phyloP scores from a whole-genome alignment of 2,888 invertebrate genomes.

The Plebejus melissa region DNA sequence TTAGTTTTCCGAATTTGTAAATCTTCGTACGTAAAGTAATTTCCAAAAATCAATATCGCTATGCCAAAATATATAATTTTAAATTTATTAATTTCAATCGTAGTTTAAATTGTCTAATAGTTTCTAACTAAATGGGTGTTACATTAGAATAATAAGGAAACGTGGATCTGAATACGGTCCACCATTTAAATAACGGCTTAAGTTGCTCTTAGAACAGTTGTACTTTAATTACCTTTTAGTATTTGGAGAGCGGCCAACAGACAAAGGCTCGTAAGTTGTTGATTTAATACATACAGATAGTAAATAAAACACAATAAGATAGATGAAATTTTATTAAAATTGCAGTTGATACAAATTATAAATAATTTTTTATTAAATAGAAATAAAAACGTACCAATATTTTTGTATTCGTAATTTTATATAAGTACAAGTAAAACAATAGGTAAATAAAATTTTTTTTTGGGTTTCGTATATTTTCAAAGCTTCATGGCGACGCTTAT shows the following conservation, averaged over 20 bases:
- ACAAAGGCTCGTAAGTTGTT: constrained; percentile 15
- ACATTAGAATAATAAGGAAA: background rate
- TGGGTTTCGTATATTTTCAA: background rate
- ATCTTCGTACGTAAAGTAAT: too few relatives aligned
- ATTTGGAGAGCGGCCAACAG: constrained; percentile 12
- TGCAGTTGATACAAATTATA: background rate
- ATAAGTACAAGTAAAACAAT: too few relatives aligned
- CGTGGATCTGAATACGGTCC: background rate
- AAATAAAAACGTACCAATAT: background rate
- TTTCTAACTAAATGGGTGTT: background rate
- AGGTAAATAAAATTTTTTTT: too few relatives aligned
- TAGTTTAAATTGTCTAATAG: background rate
- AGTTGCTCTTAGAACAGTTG: constrained; percentile 6
- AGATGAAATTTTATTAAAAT: background rate
- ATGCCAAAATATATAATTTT: background rate
- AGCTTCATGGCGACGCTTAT: too few relatives aligned
- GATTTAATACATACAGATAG: background rate
- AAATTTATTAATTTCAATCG: background rate
- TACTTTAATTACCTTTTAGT: constrained; percentile 4
- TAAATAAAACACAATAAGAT: background rate
- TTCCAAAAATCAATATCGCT: too few relatives aligned
- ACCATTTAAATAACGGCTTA: constrained; percentile 5
- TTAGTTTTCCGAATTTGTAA: too few relatives aligned
- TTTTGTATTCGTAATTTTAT: too few relatives aligned
- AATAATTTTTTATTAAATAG: background rate